Evolutionary conservation across 2,888 invertebrate genomes (phyloP), one percentile per base, ranked within the genome.

Genomic region (Rhamnusium bicolor): DNA sequence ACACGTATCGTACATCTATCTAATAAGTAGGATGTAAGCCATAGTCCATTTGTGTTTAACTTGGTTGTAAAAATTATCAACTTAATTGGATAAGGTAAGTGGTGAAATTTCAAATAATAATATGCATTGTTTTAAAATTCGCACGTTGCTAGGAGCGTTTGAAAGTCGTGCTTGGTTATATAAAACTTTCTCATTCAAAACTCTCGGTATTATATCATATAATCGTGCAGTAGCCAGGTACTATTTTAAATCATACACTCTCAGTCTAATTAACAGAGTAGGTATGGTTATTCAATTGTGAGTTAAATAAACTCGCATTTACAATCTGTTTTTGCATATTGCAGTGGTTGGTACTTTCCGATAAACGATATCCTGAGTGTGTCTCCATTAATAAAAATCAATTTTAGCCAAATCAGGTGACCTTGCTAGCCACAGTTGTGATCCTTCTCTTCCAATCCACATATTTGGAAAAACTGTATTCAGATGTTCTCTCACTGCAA

Each of bases 71-170:
- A 32, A 0, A 10, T 21, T 54, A 54, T 18, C 21, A 12, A 12
- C 19, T 53, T 4, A 18, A 53, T 6, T 54, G 19, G 54, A 54
- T 18, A 54, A 54, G 19, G 54, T 21, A 32, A n/a, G 24, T 14
- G 24, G 66, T 67, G 54, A 56, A 40, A 54, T n/a, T 29, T 14
- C 14, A 54, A 67, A 56, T 56, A 56, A 67, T 40, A 54, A 16
- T 49, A 49, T 12, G 54, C 18, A 19, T 54, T 19, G 27, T 32
- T 40, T 67, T 66, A 19, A 32, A 32, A 66, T 29, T 49, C 32
- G 27, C 51, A 16, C 61, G 60, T 61, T 61, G 53, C 53, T 53
- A 51, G 29, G 60, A 60, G 69, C 60, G 14, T 60, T 69, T 51
- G 69, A 61, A 61, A 61, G 69, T 69, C 27, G 14, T n/a, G 21